phyloP scores from a whole-genome alignment of 2,113 vertebrate species.

The Sinocyclocheilus grahami region DNA sequence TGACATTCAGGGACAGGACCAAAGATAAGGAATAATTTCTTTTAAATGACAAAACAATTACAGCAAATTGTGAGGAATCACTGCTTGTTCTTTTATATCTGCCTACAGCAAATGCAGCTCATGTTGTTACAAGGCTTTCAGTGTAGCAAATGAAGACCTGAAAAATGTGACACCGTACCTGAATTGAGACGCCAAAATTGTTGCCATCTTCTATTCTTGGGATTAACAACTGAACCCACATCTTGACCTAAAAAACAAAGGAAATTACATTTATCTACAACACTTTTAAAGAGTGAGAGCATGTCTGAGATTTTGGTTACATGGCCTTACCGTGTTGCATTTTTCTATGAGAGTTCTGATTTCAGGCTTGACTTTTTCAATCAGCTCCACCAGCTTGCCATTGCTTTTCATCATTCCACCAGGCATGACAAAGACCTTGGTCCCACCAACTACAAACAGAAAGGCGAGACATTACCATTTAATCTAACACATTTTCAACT shows the following conservation, averaged over 20 bases:
- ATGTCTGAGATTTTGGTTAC: neutral
- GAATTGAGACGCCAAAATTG: constrained; percentile 99
- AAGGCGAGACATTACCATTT: no score
- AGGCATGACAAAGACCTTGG: constrained; percentile 98
- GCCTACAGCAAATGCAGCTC: neutral
- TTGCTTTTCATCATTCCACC: constrained; percentile 99
- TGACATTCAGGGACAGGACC: neutral
- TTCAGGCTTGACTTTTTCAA: constrained; percentile 98
- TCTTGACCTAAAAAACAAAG: constrained; percentile 85
- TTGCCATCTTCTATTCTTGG: constrained; percentile 99
- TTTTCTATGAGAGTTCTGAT: constrained; percentile 98
- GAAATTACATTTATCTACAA: neutral
- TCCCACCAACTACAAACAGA: constrained; percentile 79
- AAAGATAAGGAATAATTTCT: neutral
- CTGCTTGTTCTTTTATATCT: neutral
- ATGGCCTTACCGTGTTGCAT: constrained; percentile 90
- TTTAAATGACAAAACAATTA: neutral
- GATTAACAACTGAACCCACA: constrained; percentile 99
- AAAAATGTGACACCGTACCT: constrained; percentile 72
- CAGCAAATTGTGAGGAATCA: neutral
- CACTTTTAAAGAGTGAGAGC: neutral
- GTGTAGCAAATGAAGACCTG: neutral
- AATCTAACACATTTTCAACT: neutral
- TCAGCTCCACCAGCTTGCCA: constrained; percentile 93
- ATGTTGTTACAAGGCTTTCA: neutral